A percentile compares a stretch with the other conserved stretches of the same genome.
Evolutionary conservation across 2,888 invertebrate species (phyloP).

Genomic region (Mamestra brassicae): DNA sequence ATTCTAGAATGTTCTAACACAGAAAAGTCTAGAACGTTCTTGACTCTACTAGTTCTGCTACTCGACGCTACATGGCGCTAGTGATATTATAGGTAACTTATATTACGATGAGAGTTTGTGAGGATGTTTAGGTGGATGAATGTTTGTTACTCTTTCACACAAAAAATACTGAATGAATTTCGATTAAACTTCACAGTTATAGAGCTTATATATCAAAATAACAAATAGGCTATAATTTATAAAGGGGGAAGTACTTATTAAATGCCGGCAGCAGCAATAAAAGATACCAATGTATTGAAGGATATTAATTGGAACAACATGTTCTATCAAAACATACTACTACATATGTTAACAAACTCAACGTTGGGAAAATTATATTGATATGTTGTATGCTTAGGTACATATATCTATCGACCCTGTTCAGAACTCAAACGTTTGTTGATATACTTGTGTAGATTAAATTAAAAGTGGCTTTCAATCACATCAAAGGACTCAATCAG

Average conservation of each 20-base stretch:
- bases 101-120: too few species aligned
- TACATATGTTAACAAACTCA: neutral
- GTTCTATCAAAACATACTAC: neutral
- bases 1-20: too few species aligned
- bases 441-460: constrained; percentile 55
- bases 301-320: constrained; percentile 2
- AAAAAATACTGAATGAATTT: neutral
- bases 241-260: neutral
- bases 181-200: neutral
- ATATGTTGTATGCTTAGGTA: neutral
- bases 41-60: too few species aligned
- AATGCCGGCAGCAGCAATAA: neutral
- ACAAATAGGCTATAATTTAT: neutral
- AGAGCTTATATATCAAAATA: too few species aligned
- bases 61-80: too few species aligned
- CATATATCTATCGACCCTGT: constrained; percentile 29
- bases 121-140: neutral
- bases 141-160: neutral
- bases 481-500: constrained; percentile 69
- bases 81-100: too few species aligned
- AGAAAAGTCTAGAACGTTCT: too few species aligned
- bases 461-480: constrained; percentile 65
- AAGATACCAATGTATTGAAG: neutral
- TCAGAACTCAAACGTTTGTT: constrained; percentile 49
- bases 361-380: neutral